Conservation (phyloP, 2,113 vertebrate genomes). For the Cephalopterus ornatus region DNA sequence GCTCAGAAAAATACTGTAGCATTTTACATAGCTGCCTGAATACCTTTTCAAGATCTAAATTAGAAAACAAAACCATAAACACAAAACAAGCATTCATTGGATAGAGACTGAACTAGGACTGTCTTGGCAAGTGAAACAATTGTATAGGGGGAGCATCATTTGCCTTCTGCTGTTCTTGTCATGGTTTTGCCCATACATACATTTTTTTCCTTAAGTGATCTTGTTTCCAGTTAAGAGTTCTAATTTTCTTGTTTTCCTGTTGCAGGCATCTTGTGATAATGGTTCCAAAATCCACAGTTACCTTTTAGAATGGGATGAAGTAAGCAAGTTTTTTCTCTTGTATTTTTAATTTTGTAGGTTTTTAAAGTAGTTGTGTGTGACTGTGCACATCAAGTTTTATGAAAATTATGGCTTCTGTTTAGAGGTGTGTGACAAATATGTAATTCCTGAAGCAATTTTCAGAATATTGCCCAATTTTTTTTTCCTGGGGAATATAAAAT, state of each 20-base stretch:
- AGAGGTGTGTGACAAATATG: neutral
- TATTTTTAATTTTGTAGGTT: neutral
- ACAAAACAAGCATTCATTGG: neutral
- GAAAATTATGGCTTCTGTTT: neutral
- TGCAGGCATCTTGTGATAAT: constrained; percentile 92
- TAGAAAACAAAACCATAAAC: neutral
- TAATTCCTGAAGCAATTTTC: neutral
- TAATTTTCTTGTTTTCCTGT: constrained; percentile 50
- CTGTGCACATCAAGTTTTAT: neutral
- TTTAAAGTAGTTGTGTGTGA: neutral
- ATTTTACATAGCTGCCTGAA: neutral
- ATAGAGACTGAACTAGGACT: neutral
- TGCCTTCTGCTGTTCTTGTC: neutral
- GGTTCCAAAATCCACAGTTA: constrained; percentile 96
- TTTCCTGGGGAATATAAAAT: neutral
- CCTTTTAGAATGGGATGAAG: constrained; percentile 95
- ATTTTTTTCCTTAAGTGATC: neutral
- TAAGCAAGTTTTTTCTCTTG: constrained; percentile 66
- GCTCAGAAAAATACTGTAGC: neutral
- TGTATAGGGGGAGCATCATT: neutral
- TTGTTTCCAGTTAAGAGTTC: neutral
- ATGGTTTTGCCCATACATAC: neutral
- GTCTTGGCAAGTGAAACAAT: neutral
- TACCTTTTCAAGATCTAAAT: neutral
- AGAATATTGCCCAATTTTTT: neutral